Evolutionary conservation across 2,113 vertebrate genomes (phyloP).

Genomic region (Xiphias gladius): DNA sequence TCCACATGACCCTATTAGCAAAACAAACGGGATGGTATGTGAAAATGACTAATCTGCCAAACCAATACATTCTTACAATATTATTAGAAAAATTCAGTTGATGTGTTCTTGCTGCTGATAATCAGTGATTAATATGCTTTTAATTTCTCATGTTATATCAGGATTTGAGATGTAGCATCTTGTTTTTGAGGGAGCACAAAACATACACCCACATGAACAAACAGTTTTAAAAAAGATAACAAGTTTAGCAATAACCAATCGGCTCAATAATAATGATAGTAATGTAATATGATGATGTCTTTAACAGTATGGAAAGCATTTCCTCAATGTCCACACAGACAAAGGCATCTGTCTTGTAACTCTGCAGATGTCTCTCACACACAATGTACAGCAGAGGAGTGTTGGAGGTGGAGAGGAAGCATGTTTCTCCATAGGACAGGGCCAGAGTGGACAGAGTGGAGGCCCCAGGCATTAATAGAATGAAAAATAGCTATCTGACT

Average conservation of each 20-base stretch:
- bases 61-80: neutral
- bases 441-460: constrained; percentile 3
- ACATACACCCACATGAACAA: neutral
- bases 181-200: neutral
- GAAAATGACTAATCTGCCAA: neutral
- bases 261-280: neutral
- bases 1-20: constrained; percentile 28
- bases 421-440: constrained; percentile 32
- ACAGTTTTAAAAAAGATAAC: neutral
- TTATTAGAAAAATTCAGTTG: neutral
- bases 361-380: constrained; percentile 7
- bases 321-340: constrained; percentile 9
- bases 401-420: constrained; percentile 50
- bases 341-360: constrained; percentile 7
- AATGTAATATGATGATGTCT: neutral
- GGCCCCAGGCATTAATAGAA: constrained; percentile 39
- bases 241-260: neutral
- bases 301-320: neutral
- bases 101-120: neutral
- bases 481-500: constrained; percentile 48
- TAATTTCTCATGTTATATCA: neutral
- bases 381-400: constrained; percentile 42
- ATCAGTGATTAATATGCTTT: neutral
- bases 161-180: neutral
- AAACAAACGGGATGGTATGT: constrained; percentile 15